A percentile compares a stretch with the other conserved stretches of the same genome.
Conservation (phyloP, 2,888 invertebrate genomes). For the Dasypogon diadema region DNA sequence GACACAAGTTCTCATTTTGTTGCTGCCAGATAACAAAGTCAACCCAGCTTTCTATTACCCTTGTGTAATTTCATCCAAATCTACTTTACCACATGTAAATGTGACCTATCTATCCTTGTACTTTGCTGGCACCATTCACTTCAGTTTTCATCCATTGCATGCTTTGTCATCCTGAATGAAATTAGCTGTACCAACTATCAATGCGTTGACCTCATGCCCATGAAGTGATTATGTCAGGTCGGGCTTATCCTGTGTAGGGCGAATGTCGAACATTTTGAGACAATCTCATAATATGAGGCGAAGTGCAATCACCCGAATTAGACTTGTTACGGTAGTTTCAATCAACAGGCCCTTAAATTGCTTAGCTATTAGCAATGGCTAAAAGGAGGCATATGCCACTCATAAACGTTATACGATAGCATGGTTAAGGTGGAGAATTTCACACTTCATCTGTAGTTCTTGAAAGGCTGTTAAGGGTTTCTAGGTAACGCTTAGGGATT, state of each 20-base stretch:
- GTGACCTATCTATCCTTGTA: not conserved
- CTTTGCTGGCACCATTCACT: not conserved
- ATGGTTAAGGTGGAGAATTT: too few species aligned
- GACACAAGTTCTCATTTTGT: not conserved
- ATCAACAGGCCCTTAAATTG: slow-evolving; percentile 36
- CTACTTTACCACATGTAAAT: not conserved
- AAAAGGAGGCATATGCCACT: not conserved
- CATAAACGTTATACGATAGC: not conserved
- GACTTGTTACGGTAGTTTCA: not conserved
- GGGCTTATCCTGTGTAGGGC: not conserved
- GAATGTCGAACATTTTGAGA: not conserved
- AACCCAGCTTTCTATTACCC: not conserved
- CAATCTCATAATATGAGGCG: not conserved
- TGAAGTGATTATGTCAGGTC: not conserved
- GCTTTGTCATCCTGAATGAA: not conserved
- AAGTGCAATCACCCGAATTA: slow-evolving; percentile 1
- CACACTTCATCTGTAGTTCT: too few species aligned
- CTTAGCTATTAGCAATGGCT: slow-evolving; percentile 22
- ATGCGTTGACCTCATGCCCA: not conserved
- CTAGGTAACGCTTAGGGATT: too few species aligned
- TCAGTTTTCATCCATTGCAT: not conserved
- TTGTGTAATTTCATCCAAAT: not conserved
- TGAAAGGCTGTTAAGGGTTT: too few species aligned
- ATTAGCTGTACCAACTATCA: not conserved
- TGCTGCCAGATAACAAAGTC: not conserved